Evolutionary conservation across 30 jellyfish, hydroid and myxozoan species (phyloP).

Genomic region (Phacellophora camtschatica): DNA sequence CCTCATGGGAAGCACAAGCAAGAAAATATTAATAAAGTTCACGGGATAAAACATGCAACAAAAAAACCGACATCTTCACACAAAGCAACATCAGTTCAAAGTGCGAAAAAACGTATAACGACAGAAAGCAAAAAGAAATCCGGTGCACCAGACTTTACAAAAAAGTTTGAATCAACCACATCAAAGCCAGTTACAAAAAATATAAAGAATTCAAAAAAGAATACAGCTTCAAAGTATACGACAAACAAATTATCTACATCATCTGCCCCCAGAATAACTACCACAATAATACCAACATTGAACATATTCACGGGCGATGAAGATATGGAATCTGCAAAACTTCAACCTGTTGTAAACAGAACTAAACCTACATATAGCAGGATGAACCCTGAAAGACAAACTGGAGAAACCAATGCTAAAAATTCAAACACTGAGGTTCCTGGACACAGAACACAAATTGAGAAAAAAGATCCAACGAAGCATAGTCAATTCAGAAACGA

Average conservation of each 20-base stretch:
- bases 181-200: constrained; percentile 7
- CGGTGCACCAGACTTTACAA: constrained; percentile 9
- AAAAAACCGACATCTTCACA: no score
- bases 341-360: not conserved
- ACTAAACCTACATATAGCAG: not conserved
- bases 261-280: not conserved
- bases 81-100: no score
- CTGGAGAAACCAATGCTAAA: not conserved
- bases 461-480: not conserved
- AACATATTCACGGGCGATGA: constrained; percentile 90
- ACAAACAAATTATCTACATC: not conserved
- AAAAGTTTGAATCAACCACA: not conserved
- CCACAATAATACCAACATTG: constrained; percentile 76
- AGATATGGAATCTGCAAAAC: constrained; percentile 32
- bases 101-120: no score
- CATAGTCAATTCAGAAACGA: not conserved
- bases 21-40: no score
- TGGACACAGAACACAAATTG: not conserved
- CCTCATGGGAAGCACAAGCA: no score
- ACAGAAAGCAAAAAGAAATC: constrained; percentile 22
- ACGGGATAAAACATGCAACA: no score
- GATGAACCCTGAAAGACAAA: not conserved
- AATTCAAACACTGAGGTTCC: not conserved
- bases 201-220: no score
- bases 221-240: constrained; percentile 14